Base-by-base conservation (phyloP, 2,888 invertebrate species). In the Drosophila acutilabella region DNA sequence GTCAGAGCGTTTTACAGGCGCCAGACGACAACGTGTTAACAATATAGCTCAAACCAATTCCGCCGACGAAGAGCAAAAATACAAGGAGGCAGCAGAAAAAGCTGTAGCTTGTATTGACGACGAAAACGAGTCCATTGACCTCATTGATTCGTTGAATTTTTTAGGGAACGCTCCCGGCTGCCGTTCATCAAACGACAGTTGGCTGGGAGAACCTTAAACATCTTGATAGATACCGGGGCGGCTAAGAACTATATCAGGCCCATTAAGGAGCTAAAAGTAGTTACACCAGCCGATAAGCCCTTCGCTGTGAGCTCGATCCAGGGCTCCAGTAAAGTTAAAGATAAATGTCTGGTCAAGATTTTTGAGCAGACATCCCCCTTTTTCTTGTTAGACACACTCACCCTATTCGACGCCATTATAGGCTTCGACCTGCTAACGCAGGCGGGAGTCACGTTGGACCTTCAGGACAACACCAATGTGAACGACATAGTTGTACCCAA, bases 151-250 rank as follows among this genome's bases (percentile, higher is more conserved):
- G 2, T 10, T 42, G 0, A 16, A 42, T 42, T 42, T 42, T 42
- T 42, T 18, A 42, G 42, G 11, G 42, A 42, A 42, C 42, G 3
- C 10, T 42, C 42, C 42, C 42, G 42, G 42, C 42, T n/a, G 18
- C 42, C 42, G 2, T 18, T 18, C 42, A 20, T 42, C 2, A 11
- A 18, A 5, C 42, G 42, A 3, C 18, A 42, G 18, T 11, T 42
- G 42, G 18, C 3, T 42, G 42, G 42, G 14, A 42, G 18, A 18
- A 10, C 16, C 4, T 2, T 16, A 41, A 41, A 14, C 4, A 41
- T 41, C 3, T 5, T 42, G 4, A 20, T 42, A 16, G 42, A 42
- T 1, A 42, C 42, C 8, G 42, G 11, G 18, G 42, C 42, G 11
- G 18, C 42, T 8, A 30, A 23, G 4, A 42, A 42, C 14, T 14